Evolutionary conservation across 2,797 vertebrate genomes (phyloP).

Genomic region (Clarias platycephalus): DNA sequence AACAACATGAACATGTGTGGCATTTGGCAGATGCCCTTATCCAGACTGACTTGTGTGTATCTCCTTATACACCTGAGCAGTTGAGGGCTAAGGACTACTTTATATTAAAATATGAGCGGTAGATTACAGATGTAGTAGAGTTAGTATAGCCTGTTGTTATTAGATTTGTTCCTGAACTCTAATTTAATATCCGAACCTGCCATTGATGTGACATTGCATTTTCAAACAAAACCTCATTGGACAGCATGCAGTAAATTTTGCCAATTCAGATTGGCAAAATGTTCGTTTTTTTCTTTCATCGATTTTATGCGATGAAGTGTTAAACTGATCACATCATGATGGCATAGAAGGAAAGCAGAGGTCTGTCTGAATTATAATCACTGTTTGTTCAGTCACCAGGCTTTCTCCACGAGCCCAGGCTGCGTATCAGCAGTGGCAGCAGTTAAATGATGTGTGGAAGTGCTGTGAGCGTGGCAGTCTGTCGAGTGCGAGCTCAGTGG

Average conservation of each 20-base stretch:
- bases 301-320: neutral
- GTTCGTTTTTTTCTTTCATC: neutral
- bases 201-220: neutral
- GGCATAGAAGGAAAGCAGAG: neutral
- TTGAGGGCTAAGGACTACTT: no score
- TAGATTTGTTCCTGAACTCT: neutral
- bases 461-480: conserved; percentile 3
- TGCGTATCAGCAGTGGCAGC: conserved; percentile 13
- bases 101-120: neutral
- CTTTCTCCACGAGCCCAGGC: conserved; percentile 20
- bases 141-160: no score
- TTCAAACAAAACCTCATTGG: neutral
- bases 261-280: no score
- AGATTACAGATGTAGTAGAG: no score
- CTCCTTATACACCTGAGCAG: no score
- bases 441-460: conserved; percentile 30
- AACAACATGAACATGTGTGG: neutral
- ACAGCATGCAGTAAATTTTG: no score
- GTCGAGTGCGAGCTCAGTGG: conserved; percentile 12
- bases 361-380: conserved; percentile 17
- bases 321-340: neutral
- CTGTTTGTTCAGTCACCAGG: conserved; percentile 11
- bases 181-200: neutral
- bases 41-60: no score
- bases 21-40: no score